Conservation (phyloP, 2,113 vertebrate species). For the Micronycteris hirsuta region DNA sequence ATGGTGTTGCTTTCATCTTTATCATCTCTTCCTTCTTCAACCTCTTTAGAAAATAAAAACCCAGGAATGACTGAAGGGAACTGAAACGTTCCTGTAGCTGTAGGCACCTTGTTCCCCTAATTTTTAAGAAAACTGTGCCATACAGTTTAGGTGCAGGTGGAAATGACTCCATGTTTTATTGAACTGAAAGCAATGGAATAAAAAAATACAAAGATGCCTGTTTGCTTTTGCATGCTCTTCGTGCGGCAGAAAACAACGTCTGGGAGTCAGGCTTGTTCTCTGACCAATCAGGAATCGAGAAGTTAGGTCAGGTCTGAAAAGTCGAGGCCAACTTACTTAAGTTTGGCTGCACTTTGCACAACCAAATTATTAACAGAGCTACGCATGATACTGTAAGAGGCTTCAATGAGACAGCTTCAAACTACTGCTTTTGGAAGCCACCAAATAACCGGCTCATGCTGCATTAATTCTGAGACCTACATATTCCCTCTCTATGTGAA, state of each 20-base stretch:
- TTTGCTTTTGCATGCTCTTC: background rate
- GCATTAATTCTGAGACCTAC: conserved; percentile 60
- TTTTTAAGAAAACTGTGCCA: conserved; percentile 74
- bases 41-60: conserved; percentile 58
- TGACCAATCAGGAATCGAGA: background rate
- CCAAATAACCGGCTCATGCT: conserved; percentile 50
- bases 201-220: conserved; percentile 17
- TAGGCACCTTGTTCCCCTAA: conserved; percentile 71
- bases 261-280: background rate
- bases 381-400: conserved; percentile 10
- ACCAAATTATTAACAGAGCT: conserved; percentile 20
- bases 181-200: conserved; percentile 32
- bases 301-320: conserved; percentile 29
- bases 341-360: background rate
- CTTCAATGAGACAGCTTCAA: conserved; percentile 64
- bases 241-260: background rate
- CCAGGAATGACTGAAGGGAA: conserved; percentile 65
- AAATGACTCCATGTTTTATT: conserved; percentile 46
- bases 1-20: conserved; percentile 47
- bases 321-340: conserved; percentile 18
- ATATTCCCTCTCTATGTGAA: conserved; percentile 64
- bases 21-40: conserved; percentile 39
- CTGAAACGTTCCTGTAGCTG: conserved; percentile 71
- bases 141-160: conserved; percentile 63
- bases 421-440: conserved; percentile 67